These are phyloP conservation scores for Odontocerum albicorne DNA, from an alignment of 2,888 invertebrate species.

Conservation along the genomic window DNA sequence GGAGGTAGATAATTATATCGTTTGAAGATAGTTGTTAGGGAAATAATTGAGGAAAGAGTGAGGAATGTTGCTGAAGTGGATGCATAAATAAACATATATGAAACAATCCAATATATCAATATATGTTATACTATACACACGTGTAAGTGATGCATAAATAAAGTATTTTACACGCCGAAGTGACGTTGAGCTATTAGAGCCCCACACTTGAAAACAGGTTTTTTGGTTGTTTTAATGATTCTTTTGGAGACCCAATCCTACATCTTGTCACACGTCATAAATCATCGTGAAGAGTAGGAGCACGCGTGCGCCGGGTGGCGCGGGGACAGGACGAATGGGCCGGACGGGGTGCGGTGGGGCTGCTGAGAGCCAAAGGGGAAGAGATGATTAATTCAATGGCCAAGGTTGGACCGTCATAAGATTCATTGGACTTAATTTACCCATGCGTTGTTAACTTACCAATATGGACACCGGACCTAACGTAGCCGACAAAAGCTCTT, in stretches of 20 bases:
- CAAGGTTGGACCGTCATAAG: constrained; percentile 5
- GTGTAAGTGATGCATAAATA: too few species aligned
- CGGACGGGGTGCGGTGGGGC: background rate
- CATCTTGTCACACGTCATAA: constrained; percentile 7
- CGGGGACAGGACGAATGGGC: background rate
- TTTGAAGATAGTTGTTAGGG: too few species aligned
- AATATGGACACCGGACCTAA: too few species aligned
- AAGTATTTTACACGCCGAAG: too few species aligned
- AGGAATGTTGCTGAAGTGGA: background rate
- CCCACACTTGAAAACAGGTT: background rate
- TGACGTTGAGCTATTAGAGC: too few species aligned
- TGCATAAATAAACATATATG: too few species aligned
- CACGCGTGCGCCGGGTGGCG: constrained; percentile 3
- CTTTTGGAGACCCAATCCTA: background rate
- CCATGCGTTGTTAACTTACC: too few species aligned
- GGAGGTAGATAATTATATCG: too few species aligned
- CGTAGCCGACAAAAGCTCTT: too few species aligned
- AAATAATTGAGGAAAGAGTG: too few species aligned
- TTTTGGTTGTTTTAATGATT: background rate
- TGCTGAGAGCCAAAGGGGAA: background rate
- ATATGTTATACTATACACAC: too few species aligned
- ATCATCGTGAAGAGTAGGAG: constrained; percentile 10
- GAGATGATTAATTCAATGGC: constrained; percentile 18
- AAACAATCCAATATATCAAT: too few species aligned
- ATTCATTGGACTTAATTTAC: constrained; percentile 1